Conservation (phyloP, 2,113 vertebrate species). For the Solenodon paradoxus region DNA sequence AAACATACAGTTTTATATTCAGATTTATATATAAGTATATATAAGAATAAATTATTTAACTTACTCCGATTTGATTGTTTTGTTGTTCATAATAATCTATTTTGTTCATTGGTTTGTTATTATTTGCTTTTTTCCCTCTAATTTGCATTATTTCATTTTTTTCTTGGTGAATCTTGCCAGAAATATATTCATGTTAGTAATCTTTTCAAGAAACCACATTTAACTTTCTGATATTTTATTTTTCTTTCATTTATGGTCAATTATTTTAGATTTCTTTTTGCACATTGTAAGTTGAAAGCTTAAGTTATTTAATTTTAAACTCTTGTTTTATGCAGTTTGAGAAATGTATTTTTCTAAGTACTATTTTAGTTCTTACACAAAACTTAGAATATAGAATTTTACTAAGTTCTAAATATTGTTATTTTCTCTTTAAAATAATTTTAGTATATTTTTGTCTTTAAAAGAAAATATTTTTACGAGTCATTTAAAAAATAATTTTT, state of each 20-base stretch:
- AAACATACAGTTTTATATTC: too few relatives aligned
- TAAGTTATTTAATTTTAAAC: too few relatives aligned
- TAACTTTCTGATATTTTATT: too few relatives aligned
- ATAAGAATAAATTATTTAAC: too few relatives aligned
- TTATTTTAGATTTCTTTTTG: too few relatives aligned
- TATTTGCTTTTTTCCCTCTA: neutral
- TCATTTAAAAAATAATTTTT: neutral
- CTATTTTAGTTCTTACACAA: neutral
- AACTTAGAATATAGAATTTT: neutral
- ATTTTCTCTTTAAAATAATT: neutral
- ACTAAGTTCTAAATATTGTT: neutral
- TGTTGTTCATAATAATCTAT: neutral
- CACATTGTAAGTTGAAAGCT: too few relatives aligned
- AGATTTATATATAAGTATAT: too few relatives aligned
- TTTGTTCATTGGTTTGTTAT: neutral
- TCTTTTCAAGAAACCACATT: too few relatives aligned
- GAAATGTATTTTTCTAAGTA: neutral
- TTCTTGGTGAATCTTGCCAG: neutral
- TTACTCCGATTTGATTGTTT: too few relatives aligned
- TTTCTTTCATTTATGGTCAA: too few relatives aligned
- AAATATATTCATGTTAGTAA: neutral
- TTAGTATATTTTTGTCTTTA: neutral
- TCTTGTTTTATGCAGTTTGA: too few relatives aligned
- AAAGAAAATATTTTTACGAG: neutral
- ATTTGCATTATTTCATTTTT: neutral